A percentile compares a stretch with the other conserved stretches of the same genome.
Conservation (phyloP, 2,113 vertebrate species). For the Calyptomena viridis region DNA sequence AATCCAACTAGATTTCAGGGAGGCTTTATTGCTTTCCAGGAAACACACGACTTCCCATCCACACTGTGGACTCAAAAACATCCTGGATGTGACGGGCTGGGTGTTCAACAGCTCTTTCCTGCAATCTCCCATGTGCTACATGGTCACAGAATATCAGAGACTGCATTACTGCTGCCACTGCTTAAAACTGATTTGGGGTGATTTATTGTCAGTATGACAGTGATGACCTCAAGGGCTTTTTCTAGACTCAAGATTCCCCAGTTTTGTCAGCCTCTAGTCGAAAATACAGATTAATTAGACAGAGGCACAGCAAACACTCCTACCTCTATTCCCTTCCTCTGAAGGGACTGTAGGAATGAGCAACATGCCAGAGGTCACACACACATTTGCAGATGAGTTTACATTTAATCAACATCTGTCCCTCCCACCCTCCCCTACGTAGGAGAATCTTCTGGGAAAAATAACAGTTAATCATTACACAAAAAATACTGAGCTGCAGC, state of each 20-base stretch:
- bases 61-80: neutral
- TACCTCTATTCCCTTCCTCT: neutral
- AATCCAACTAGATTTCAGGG: neutral
- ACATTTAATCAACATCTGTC: neutral
- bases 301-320: neutral
- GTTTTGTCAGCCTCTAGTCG: neutral
- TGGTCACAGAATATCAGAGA: neutral
- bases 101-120: neutral
- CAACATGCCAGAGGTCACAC: neutral
- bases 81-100: rapidly evolving
- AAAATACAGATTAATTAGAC: neutral
- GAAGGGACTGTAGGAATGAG: neutral
- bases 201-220: neutral
- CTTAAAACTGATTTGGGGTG: neutral
- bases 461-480: neutral
- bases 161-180: neutral
- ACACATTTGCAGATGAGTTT: neutral
- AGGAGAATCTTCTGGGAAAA: neutral
- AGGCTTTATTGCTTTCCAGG: neutral
- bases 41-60: neutral
- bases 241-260: neutral
- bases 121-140: rapidly evolving
- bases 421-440: neutral
- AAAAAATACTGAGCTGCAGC: neutral
- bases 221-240: neutral